Evolutionary conservation across 2,113 vertebrate species (phyloP).

Genomic region (Plectropomus leopardus): DNA sequence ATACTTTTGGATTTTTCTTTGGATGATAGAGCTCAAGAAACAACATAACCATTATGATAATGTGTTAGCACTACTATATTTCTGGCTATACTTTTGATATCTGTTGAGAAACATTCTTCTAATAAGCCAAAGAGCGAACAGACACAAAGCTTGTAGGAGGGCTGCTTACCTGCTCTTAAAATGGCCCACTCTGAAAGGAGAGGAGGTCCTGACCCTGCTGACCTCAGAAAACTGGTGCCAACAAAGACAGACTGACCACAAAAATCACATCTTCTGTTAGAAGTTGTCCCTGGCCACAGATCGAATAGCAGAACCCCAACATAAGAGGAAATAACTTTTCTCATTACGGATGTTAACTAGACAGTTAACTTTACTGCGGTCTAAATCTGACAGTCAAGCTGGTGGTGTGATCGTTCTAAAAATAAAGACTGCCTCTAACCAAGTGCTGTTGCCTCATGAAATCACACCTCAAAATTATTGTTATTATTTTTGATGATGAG

Average conservation of each 20-base stretch:
- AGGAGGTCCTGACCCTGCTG: not conserved
- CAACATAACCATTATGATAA: not conserved
- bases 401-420: not conserved
- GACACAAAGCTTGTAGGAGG: not conserved
- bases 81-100: too few relatives aligned
- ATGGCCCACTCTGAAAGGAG: not conserved
- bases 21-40: not conserved
- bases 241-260: not conserved
- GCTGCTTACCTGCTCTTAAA: not conserved
- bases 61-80: too few relatives aligned
- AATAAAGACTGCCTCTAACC: not conserved
- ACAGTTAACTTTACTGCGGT: not conserved
- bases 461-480: not conserved
- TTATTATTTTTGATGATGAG: not conserved
- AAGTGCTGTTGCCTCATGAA: not conserved
- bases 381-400: not conserved
- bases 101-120: not conserved
- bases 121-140: not conserved
- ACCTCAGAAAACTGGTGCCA: slow-evolving; percentile 4
- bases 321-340: not conserved
- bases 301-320: not conserved
- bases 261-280: too few relatives aligned
- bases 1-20: not conserved
- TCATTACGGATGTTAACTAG: not conserved
- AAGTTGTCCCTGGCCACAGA: too few relatives aligned